Conservation (phyloP, 2,113 vertebrate species). For the Pelmatolapia mariae region DNA sequence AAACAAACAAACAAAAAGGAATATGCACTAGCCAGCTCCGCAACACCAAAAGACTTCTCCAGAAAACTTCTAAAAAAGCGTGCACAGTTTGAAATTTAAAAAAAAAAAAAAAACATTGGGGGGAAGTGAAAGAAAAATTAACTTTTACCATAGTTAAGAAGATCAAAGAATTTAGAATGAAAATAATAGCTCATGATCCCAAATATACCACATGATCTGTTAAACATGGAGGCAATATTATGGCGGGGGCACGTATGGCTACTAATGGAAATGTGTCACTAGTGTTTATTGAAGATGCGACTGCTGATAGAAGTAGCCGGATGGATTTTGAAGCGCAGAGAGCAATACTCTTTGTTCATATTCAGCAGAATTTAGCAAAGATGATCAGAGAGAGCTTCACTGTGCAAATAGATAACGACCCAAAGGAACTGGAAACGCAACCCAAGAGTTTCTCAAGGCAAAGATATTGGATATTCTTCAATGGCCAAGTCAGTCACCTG, state of each 20-base stretch:
- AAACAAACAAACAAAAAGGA: not conserved
- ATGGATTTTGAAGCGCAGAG: not conserved
- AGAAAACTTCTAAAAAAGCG: not conserved
- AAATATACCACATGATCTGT: not conserved
- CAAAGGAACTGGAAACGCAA: not conserved
- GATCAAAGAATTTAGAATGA: not conserved
- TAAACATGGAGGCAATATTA: not conserved
- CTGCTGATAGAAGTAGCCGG: not conserved
- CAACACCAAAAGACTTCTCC: not conserved
- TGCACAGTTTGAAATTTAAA: not conserved
- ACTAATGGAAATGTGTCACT: not conserved
- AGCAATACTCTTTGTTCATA: rapidly evolving
- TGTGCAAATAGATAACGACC: not conserved
- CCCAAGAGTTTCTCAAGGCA: not conserved
- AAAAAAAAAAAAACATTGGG: rapidly evolving
- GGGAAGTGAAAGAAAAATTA: not conserved
- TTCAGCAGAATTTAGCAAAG: not conserved
- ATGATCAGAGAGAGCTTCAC: not conserved
- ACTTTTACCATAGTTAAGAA: not conserved
- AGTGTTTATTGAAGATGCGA: not conserved
- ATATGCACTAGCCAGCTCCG: not conserved
- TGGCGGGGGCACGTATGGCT: not conserved
- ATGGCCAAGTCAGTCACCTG: not conserved
- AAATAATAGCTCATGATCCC: not conserved
- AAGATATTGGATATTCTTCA: not conserved